phyloP scores from a whole-genome alignment of 2,888 invertebrate genomes.

The Sarcophaga rosellei region DNA sequence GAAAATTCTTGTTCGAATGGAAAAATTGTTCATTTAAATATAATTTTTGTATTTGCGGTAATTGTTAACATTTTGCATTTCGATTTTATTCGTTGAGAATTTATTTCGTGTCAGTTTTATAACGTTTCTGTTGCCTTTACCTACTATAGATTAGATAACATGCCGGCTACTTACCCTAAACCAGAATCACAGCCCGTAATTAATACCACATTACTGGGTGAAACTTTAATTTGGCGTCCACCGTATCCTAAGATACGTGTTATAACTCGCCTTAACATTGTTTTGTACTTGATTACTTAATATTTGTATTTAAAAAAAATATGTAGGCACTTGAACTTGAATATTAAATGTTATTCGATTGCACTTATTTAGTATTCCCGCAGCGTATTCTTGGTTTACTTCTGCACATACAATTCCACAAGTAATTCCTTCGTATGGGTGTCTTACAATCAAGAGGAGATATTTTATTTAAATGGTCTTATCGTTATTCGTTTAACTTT shows the following conservation, averaged over 20 bases:
- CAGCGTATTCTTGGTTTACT: constrained; percentile 32
- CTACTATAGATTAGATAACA: background rate
- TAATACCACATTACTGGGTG: constrained; percentile 83
- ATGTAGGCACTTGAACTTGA: constrained; percentile 53
- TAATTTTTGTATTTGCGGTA: background rate
- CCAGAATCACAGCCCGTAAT: constrained; percentile 95
- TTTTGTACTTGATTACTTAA: constrained; percentile 6
- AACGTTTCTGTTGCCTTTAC: background rate
- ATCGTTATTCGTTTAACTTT: constrained; percentile 50
- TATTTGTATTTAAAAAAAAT: constrained; percentile 2
- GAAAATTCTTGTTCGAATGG: no score
- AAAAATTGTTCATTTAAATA: no score
- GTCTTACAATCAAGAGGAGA: background rate
- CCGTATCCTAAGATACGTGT: constrained; percentile 57
- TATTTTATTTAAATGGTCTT: constrained; percentile 43
- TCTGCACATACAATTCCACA: background rate
- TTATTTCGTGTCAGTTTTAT: background rate
- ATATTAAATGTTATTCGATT: constrained; percentile 38
- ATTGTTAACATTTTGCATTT: background rate
- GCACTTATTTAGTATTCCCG: constrained; percentile 31
- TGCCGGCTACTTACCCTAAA: constrained; percentile 83
- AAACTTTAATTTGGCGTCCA: constrained; percentile 67
- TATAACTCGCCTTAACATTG: constrained; percentile 45
- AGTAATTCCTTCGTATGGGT: background rate
- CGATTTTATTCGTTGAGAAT: background rate